phyloP scores from a whole-genome alignment of 2,888 invertebrate species.

The Entomobrya multifasciata region DNA sequence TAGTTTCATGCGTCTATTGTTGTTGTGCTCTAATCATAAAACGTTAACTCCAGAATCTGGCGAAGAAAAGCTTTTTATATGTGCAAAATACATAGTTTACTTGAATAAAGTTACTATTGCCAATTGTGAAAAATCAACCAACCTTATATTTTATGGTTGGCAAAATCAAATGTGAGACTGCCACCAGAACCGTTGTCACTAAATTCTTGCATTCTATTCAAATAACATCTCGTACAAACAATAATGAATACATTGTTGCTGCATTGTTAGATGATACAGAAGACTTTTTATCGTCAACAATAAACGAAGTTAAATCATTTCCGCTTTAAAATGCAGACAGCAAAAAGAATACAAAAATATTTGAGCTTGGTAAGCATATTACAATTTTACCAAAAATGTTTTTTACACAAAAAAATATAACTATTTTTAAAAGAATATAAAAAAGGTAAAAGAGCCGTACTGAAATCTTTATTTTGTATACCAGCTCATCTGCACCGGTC shows the following conservation, averaged over 20 bases:
- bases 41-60: too few relatives aligned
- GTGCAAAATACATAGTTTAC: neutral
- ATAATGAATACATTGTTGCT: neutral
- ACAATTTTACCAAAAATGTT: too few relatives aligned
- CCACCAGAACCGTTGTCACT: constrained; percentile 34
- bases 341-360: too few relatives aligned
- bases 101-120: constrained; percentile 7
- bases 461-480: neutral
- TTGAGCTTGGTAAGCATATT: too few relatives aligned
- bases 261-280: constrained; percentile 6
- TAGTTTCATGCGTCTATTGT: neutral
- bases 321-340: too few relatives aligned
- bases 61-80: too few relatives aligned
- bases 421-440: too few relatives aligned
- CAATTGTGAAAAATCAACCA: constrained; percentile 60
- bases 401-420: too few relatives aligned
- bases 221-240: too few relatives aligned
- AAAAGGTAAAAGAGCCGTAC: neutral
- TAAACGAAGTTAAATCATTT: constrained; percentile 3
- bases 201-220: too few relatives aligned
- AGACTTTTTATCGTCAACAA: neutral
- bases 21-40: too few relatives aligned
- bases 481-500: neutral
- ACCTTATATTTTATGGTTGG: constrained; percentile 59
- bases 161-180: constrained; percentile 46